Evolutionary conservation across 1,140 invertebrate genomes (phyloP).

Genomic region (Penaeus chinensis): DNA sequence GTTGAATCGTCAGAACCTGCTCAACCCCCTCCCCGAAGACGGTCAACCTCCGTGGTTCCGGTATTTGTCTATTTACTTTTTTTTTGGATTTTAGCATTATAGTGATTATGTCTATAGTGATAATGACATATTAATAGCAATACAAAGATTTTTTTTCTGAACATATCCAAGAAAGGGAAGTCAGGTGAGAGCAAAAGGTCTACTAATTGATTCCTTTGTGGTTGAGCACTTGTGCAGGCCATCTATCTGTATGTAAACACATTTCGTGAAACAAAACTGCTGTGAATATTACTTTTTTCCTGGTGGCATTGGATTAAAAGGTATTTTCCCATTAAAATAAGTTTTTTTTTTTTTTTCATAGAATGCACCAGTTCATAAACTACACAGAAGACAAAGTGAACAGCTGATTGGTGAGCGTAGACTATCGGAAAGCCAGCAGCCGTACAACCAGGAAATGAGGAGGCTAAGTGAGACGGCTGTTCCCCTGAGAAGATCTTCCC

Average conservation of each 20-base stretch:
- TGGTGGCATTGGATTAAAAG: background rate
- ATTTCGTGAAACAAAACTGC: too few species aligned
- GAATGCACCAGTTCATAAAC: slow-evolving; percentile 41
- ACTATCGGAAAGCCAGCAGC: background rate
- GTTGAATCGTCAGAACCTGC: slow-evolving; percentile 18
- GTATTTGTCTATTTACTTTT: background rate
- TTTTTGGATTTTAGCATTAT: too few species aligned
- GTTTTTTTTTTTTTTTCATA: background rate
- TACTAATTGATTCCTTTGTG: too few species aligned
- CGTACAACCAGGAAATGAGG: background rate
- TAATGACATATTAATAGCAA: too few species aligned
- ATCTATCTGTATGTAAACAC: too few species aligned
- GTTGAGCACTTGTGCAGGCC: too few species aligned
- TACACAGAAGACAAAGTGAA: slow-evolving; percentile 52
- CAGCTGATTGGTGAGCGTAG: slow-evolving; percentile 25
- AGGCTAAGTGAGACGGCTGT: slow-evolving; percentile 41
- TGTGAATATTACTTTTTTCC: background rate
- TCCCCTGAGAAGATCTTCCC: slow-evolving; percentile 15
- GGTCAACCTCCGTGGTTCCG: slow-evolving; percentile 18
- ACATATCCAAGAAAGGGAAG: too few species aligned
- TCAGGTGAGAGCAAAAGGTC: too few species aligned
- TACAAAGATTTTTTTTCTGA: too few species aligned
- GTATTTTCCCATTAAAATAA: background rate
- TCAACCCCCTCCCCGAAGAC: slow-evolving; percentile 44
- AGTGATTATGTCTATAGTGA: too few species aligned